Conservation (phyloP, 2,888 invertebrate species). For the Aphrophora alni region DNA sequence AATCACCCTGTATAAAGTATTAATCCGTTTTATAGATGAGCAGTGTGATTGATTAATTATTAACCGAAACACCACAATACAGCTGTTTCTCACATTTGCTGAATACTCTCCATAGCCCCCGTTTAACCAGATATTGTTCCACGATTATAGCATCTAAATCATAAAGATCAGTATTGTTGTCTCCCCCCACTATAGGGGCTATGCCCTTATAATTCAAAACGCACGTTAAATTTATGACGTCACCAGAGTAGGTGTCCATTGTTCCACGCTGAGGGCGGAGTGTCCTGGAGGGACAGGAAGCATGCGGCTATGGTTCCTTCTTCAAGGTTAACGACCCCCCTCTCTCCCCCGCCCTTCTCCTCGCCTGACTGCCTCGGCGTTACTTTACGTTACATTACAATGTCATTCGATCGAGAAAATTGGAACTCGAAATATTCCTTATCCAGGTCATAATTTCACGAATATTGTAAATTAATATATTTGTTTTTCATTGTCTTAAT, state of each 20-base stretch:
- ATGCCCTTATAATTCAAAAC: constrained; percentile 2
- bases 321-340: not conserved
- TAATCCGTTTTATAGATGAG: too few species aligned
- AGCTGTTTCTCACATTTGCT: too few species aligned
- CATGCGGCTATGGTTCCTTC: not conserved
- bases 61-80: too few species aligned
- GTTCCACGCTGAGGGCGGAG: not conserved
- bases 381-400: not conserved
- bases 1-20: too few species aligned
- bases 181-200: not conserved
- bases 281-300: not conserved
- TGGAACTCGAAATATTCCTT: too few species aligned
- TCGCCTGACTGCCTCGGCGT: not conserved
- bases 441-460: too few species aligned
- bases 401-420: not conserved
- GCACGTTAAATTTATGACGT: not conserved
- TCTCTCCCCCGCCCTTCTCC: not conserved
- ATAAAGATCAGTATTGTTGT: not conserved
- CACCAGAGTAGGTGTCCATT: not conserved
- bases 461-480: too few species aligned
- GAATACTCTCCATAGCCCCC: too few species aligned
- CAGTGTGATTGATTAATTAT: too few species aligned
- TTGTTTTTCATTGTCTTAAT: too few species aligned
- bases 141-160: too few species aligned
- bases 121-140: too few species aligned